Evolutionary conservation across 1,140 invertebrate genomes (phyloP), one percentile per base, ranked within the genome.

Genomic region (Akabosia matsudoensis): DNA sequence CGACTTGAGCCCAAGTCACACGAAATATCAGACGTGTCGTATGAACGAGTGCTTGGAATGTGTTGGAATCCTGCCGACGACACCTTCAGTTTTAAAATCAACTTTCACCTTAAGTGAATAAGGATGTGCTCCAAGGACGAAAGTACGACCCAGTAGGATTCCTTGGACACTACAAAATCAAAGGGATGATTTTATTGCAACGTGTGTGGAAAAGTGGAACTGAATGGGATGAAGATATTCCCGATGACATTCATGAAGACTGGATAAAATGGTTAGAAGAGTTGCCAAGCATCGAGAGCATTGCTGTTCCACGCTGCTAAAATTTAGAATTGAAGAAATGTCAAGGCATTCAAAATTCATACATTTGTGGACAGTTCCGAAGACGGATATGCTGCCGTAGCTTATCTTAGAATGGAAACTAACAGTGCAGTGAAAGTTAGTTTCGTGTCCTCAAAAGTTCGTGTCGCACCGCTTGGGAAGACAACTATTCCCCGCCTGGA

Each of bases 321-420:
- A 45, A 18, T 18, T 45, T 45, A 16, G 54, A 56, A 0, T 33
- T 64, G 22, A 18, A 52, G 1, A 16, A 30, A 1, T 24, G 61
- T 13, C 26, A 73, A 18, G 13, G n/a, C 13, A 34, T 74, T 7
- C 77, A 82, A 64, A n/a, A 64, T 84, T 10, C 81, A 83, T 51
- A 75, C 81, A 1, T 84, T 83, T 74, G 79, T 74, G 22, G 83
- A 84, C 76, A 83, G 83, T 1, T 82, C 79, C 18, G 77, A 83
- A 33, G 22, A 72, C 22, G 83, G 82, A 0, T 83, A 80, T 64
- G 72, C 78, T 1, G 82, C 84, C 0, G 83, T 82, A 14, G 79
- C 74, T 0, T 84, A 83, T 45, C 45, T 84, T 16, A 70, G 82
- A 28, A 26, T 71, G 14, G 37, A 33, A 22, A 51, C 30, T 13